These are phyloP conservation scores for Todiramphus saurophagus DNA, from an alignment of 2,113 vertebrate genomes.

Conservation along the genomic window DNA sequence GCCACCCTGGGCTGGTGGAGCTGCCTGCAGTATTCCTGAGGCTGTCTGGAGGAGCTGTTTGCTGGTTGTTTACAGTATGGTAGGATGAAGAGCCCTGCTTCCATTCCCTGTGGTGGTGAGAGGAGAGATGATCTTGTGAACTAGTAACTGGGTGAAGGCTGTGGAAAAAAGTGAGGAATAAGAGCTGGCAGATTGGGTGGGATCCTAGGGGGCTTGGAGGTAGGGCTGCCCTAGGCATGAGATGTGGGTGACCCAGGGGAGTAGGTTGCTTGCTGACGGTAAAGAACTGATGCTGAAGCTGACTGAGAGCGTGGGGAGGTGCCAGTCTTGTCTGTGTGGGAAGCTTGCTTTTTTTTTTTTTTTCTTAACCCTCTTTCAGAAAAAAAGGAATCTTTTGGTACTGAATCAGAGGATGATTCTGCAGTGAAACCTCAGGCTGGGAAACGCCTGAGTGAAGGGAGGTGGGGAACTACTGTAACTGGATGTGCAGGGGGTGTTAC, in stretches of 20 bases:
- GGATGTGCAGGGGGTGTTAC: not conserved
- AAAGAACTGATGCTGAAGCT: not conserved
- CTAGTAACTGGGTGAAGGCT: not conserved
- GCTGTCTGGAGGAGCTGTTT: not conserved
- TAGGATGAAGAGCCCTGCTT: not conserved
- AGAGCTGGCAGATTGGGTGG: not conserved
- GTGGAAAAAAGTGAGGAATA: not conserved
- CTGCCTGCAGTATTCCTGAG: not conserved
- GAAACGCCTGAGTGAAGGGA: not conserved
- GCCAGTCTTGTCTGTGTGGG: not conserved
- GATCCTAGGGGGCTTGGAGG: not conserved
- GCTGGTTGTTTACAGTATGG: accelerated
- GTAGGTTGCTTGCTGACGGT: not conserved
- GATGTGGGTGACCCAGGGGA: not conserved
- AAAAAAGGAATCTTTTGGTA: not conserved
- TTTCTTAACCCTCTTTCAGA: not conserved
- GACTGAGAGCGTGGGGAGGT: not conserved
- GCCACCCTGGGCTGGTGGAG: accelerated
- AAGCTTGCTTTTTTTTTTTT: not conserved
- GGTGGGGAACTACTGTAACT: not conserved
- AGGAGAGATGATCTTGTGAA: not conserved
- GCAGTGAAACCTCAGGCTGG: not conserved
- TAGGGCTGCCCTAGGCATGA: not conserved
- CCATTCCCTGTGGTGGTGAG: not conserved
- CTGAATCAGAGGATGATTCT: constrained; percentile 26